Evolutionary conservation across 2,113 vertebrate genomes (phyloP).

Genomic region (Mus spicilegus): DNA sequence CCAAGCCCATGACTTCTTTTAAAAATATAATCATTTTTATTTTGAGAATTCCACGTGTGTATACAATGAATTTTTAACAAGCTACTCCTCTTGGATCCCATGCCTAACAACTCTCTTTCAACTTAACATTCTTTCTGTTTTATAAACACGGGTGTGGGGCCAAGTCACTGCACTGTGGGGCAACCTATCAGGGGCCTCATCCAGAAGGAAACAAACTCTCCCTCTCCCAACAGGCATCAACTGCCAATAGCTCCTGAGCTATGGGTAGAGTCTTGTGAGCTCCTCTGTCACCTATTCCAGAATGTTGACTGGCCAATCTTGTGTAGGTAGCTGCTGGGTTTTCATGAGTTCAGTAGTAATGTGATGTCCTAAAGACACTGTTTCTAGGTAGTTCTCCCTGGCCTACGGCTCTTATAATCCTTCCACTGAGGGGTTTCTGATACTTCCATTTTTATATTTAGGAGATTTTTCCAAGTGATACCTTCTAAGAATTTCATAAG

Average conservation of each 20-base stretch:
- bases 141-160: not conserved
- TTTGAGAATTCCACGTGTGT: not conserved
- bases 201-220: not conserved
- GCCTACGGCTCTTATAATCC: not conserved
- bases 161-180: not conserved
- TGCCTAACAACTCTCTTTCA: not conserved
- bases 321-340: not conserved
- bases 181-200: not conserved
- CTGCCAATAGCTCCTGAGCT: not conserved
- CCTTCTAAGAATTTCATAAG: slow-evolving; percentile 38
- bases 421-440: not conserved
- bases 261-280: not conserved
- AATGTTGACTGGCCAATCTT: not conserved
- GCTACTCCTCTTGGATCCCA: not conserved
- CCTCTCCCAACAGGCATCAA: not conserved
- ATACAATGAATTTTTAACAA: not conserved
- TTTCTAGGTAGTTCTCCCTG: not conserved
- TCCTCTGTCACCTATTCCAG: not conserved
- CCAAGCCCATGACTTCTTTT: no score
- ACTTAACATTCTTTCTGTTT: not conserved
- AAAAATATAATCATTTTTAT: not conserved
- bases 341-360: not conserved
- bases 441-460: not conserved
- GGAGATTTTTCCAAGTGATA: slow-evolving; percentile 38
- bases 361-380: not conserved